phyloP scores from a whole-genome alignment of 2,797 vertebrate species.

The Anniella stebbinsi region DNA sequence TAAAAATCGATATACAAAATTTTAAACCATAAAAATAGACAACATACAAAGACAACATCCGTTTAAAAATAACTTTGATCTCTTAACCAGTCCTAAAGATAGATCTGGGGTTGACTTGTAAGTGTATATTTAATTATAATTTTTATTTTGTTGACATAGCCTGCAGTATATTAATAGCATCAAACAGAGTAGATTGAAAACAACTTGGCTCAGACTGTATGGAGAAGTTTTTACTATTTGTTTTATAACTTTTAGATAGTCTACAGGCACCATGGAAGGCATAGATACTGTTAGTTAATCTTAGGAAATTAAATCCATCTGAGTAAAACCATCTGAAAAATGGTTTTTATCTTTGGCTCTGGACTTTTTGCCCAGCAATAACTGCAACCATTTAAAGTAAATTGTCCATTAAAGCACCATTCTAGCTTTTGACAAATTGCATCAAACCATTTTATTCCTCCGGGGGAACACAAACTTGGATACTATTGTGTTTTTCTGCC shows the following conservation, averaged over 20 bases:
- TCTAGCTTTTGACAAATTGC: slow-evolving; percentile 71
- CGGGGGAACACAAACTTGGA: slow-evolving; percentile 61
- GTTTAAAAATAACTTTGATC: too few relatives aligned
- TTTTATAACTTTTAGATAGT: slow-evolving; percentile 52
- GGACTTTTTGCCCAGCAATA: slow-evolving; percentile 63
- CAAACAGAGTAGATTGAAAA: slow-evolving; percentile 20
- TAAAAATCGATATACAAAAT: too few relatives aligned
- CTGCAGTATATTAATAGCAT: background rate
- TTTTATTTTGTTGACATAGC: background rate
- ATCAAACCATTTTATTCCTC: slow-evolving; percentile 66
- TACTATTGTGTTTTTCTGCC: slow-evolving; percentile 55
- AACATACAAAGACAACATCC: too few relatives aligned
- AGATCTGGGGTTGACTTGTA: too few relatives aligned
- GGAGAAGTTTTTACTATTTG: slow-evolving; percentile 33
- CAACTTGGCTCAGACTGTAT: slow-evolving; percentile 42
- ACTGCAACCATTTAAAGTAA: slow-evolving; percentile 69
- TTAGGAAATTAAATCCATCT: slow-evolving; percentile 67
- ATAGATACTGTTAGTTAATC: slow-evolving; percentile 60
- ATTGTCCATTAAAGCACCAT: slow-evolving; percentile 71
- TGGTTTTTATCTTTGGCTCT: slow-evolving; percentile 56
- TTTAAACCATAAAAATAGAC: too few relatives aligned
- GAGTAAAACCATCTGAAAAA: slow-evolving; percentile 65
- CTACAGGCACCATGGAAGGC: slow-evolving; percentile 23
- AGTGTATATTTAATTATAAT: background rate
- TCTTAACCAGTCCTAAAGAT: too few relatives aligned